These are phyloP conservation scores for Choloepus hoffmanni DNA, from an alignment of 2,113 vertebrate genomes.

Conservation along the genomic window DNA sequence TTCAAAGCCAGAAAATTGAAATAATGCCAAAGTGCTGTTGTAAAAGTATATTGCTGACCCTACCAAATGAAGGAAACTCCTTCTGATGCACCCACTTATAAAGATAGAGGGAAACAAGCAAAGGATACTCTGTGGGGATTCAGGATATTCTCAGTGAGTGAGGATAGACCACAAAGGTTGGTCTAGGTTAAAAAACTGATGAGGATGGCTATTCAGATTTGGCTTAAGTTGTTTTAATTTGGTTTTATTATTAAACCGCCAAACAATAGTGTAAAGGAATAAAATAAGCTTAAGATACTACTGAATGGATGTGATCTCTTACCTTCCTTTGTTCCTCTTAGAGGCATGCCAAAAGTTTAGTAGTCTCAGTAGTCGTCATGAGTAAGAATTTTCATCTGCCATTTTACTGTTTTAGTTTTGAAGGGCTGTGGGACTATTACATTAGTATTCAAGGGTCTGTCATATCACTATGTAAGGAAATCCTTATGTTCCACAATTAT, in stretches of 20 bases:
- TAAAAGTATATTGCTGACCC: background rate
- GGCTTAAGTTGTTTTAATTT: background rate
- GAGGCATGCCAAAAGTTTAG: background rate
- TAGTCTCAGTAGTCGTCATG: background rate
- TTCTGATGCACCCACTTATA: background rate
- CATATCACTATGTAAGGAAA: background rate
- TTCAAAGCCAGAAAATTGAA: background rate
- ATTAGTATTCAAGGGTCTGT: background rate
- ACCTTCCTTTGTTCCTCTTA: no score
- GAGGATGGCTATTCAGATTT: background rate
- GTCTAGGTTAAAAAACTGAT: background rate
- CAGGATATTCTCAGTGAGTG: background rate
- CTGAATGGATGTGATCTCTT: no score
- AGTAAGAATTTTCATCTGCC: background rate
- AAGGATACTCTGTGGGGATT: background rate
- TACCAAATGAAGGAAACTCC: background rate
- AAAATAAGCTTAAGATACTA: background rate
- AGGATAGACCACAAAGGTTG: background rate
- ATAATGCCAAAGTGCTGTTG: background rate
- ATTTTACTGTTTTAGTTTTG: background rate
- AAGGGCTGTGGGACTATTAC: background rate
- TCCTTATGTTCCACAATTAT: background rate
- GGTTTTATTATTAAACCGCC: constrained; percentile 18
- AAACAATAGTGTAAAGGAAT: background rate
- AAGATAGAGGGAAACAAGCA: background rate